Base-by-base conservation (phyloP, 2,888 invertebrate species). In the Oscheius sp. region DNA sequence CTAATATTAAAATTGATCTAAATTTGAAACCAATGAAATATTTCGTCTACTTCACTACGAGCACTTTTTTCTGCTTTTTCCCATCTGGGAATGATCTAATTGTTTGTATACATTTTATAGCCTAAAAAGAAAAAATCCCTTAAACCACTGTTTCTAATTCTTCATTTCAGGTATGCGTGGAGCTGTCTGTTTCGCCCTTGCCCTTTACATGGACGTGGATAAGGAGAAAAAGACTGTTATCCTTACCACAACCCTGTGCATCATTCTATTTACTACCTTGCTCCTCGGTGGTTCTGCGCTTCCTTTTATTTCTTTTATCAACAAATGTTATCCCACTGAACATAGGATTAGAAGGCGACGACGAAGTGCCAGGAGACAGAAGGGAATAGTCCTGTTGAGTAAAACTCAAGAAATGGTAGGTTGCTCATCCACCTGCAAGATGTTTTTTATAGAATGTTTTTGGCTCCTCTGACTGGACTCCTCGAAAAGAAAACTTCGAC, bases 251-350 rank as follows among this genome's bases (percentile, higher is more conserved):
- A 98, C 97, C 0, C 90, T 98, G n/a, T 95, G 96, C 75, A 94
- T 97, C 77, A 95, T 98, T 5, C 89, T 98, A 51, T 94, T 97
- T 82, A 97, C 97, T 0, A 95, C 96, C 0, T 89, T 98, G 41
- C 90, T 95, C 85, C 91, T 98, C 81, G 98, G 98, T 36, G 98
- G 98, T 2, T 93, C 95, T 8, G 97, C 98, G 0, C 94, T 97
- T 94, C 97, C 98, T 0, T 88, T 98, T 72, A 89, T 98, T 82
- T 96, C 96, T 81, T 85, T 87, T 51, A 75, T 70, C 33, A 78
- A 78, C 64, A 50, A 64, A 49, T 73, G 71, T 17, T 78, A 74
- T 73, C 78, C 78, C 17, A 64, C 36, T 20, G 63, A 63, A 20
- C 61, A 17, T 47, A 44, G 38, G 17, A 44, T 6, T 26, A 49